These are phyloP conservation scores for Vombatus ursinus DNA, from an alignment of 2,113 vertebrate genomes.

Conservation along the genomic window DNA sequence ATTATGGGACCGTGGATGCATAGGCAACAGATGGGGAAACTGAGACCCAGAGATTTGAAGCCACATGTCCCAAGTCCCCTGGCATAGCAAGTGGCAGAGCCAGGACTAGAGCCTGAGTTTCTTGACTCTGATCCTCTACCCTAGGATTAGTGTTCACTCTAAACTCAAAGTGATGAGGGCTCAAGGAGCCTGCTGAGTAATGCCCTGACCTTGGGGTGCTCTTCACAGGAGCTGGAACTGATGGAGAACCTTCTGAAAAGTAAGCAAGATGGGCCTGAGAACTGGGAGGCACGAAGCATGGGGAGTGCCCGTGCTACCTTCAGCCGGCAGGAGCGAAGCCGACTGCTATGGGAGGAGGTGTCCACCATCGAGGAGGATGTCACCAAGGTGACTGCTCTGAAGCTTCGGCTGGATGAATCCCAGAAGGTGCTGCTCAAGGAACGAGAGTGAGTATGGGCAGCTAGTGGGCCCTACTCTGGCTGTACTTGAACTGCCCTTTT, in stretches of 20 bases:
- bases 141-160: background rate
- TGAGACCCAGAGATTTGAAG: background rate
- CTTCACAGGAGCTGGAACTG: constrained; percentile 90
- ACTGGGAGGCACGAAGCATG: constrained; percentile 86
- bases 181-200: background rate
- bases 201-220: constrained; percentile 14
- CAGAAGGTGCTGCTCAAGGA: constrained; percentile 96
- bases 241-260: constrained; percentile 87
- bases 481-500: fast-evolving
- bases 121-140: background rate
- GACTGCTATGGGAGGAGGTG: constrained; percentile 92
- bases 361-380: constrained; percentile 88
- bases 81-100: background rate
- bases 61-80: background rate
- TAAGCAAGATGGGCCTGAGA: constrained; percentile 85
- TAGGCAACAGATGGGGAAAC: background rate
- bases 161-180: background rate
- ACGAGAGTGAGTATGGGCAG: constrained; percentile 87
- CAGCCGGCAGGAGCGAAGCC: constrained; percentile 90
- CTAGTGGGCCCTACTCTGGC: background rate
- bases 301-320: constrained; percentile 82
- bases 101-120: background rate
- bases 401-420: constrained; percentile 96
- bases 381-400: constrained; percentile 92
- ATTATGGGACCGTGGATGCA: background rate